Base-by-base conservation (phyloP, 2,888 invertebrate species). In the Lasioglossum oenotherae region DNA sequence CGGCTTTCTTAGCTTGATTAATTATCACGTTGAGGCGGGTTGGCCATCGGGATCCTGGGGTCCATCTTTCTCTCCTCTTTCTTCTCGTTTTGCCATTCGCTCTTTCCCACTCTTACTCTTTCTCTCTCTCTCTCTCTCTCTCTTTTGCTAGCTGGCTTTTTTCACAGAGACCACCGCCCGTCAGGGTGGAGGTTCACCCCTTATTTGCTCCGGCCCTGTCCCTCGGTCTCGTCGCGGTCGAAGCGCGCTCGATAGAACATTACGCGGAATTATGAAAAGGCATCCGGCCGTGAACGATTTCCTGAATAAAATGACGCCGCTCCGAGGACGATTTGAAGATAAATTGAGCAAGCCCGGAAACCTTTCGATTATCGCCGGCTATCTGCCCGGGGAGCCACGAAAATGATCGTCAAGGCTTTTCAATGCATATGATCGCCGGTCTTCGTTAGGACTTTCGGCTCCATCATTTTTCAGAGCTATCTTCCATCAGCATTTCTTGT, bases 1-100 rank as follows among this genome's bases (percentile, higher is more conserved):
- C 88, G 89, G 86, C 92, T 93, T 94, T 94, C 94, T 94, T 94
- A 94, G 93, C 92, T 92, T 93, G 92, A 94, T 94, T 94, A 94
- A 94, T 94, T 93, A 94, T 92, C 91, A 89, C 88, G 77, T 78
- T 80, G 82, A 84, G 85, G 84, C 86, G 84, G 71, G 84, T 87
- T 31, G 27, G 35, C 19, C 69, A 85, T 87, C 84, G 82, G 87
- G 84, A 86, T 85, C 83, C 69, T 82, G 73, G 74, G 78, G 75
- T 76, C 76, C 81, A 67, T 71, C 84, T 67, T 83, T 81, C 74
- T 83, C 74, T 75, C 46, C n/a, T 69, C 46, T 27, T 10, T 74
- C 78, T 71, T 67, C 64, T 64, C 8, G 31, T 64, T 35, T 64
- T 31, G 31, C 64, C 8, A 1, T 57, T 38, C 67, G 78, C 53